Percentiles rank a stretch among this genome's conserved stretches.
phyloP scores from a whole-genome alignment of 2,888 invertebrate species.

The Nezara viridula region DNA sequence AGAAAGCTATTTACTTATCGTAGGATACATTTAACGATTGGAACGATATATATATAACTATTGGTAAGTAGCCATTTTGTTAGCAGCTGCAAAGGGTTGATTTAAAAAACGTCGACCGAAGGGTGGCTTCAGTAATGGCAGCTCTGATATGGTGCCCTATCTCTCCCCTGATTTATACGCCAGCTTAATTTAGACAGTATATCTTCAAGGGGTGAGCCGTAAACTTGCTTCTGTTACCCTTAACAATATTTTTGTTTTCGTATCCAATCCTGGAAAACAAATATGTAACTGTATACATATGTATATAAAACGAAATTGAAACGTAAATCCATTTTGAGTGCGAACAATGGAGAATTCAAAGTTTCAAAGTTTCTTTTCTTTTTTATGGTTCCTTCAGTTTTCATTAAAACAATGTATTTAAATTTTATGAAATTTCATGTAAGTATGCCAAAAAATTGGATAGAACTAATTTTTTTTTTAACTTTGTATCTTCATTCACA shows the following conservation, averaged over 20 bases:
- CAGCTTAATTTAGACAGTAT: background rate
- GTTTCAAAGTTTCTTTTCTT: no score
- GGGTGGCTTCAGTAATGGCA: slow-evolving; percentile 13
- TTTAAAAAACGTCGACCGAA: background rate
- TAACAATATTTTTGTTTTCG: background rate
- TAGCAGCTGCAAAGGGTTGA: slow-evolving; percentile 33
- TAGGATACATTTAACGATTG: background rate
- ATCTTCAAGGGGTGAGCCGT: background rate
- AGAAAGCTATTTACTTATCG: background rate
- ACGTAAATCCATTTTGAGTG: no score
- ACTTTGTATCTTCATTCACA: no score
- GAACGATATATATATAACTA: background rate
- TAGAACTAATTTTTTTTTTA: no score
- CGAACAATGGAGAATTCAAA: no score
- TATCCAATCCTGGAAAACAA: background rate
- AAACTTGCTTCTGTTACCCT: background rate
- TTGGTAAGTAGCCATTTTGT: background rate
- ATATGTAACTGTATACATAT: no score
- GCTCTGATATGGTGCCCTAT: slow-evolving; percentile 25
- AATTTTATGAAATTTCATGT: no score
- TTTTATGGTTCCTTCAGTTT: no score
- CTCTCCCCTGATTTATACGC: slow-evolving; percentile 3
- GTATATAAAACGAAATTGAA: no score
- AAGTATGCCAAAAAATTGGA: no score
- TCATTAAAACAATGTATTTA: no score